Base-by-base conservation (phyloP, 2,113 vertebrate genomes). In the Mesocricetus auratus region DNA sequence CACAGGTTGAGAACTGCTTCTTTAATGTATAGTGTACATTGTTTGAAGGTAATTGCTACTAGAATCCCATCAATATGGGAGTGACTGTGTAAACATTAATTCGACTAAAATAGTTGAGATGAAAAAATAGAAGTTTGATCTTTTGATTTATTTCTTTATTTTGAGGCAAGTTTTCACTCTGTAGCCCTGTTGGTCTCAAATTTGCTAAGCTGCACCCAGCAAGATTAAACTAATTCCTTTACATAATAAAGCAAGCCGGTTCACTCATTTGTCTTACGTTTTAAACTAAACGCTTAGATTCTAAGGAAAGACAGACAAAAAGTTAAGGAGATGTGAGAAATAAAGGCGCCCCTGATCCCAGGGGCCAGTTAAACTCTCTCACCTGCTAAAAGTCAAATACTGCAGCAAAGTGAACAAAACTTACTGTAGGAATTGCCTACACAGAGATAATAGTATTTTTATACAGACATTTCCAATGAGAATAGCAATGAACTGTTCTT, bases 171-270 rank as follows among this genome's bases (percentile, higher is more conserved):
- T 4, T 64, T 66, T 85, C 26, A 45, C 60, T 31, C 16, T 31
- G 82, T 66, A 47, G 60, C 1, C 26, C 39, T 45, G 26, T 47
- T 86, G 60, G 29, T 21, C 62, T 86, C 83, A 66, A 33, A 86
- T 66, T 33, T 66, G 42, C 83, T 33, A 86, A 64, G 60, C 60
- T 12, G 26, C 5, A 45, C 39, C 42, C 42, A 45, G 29, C 26
- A 33, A 33, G 60, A 47, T 42, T 86, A 15, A 66, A 85, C 60
- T 64, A 29, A 47, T 66, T 78, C 31, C 1, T 79, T 45, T 73
- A 66, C n/a, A 69, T 74, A 94, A 73, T 64, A 86, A 93, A 93
- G 68, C 7, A 91, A 66, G 86, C 68, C 39, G 62, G 36, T 68
- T 95, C 66, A 81, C 60, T 75, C 90, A 15, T 62, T 79, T 93